Conservation (phyloP, 2,797 vertebrate genomes). For the Ceyx erithaca region DNA sequence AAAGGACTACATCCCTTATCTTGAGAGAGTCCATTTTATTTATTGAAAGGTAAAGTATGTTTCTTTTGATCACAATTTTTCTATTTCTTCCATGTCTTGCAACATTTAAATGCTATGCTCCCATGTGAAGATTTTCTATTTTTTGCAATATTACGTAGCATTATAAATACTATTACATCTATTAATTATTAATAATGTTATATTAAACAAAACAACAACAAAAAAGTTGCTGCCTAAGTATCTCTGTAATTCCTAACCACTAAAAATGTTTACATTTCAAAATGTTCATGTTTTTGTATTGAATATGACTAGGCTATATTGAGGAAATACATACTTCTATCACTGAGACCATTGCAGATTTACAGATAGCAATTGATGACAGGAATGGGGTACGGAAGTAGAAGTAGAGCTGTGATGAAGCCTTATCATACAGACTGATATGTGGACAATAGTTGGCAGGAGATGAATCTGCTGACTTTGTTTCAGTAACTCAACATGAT, state of each 20-base stretch:
- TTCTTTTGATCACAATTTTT: not conserved
- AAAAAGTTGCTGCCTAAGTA: not conserved
- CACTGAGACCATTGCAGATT: not conserved
- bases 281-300: not conserved
- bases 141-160: not conserved
- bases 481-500: not conserved
- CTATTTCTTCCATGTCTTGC: not conserved
- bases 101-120: not conserved
- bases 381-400: not conserved
- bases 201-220: not conserved
- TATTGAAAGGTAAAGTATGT: conserved; percentile 81
- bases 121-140: not conserved
- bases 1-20: conserved; percentile 75
- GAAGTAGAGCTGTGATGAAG: not conserved
- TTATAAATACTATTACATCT: not conserved
- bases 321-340: not conserved
- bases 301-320: not conserved
- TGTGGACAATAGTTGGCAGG: not conserved
- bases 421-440: accelerated
- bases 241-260: not conserved
- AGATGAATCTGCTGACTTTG: not conserved
- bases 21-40: conserved; percentile 85
- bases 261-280: not conserved
- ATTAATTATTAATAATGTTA: not conserved
- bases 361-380: not conserved